A percentile compares a stretch with the other conserved stretches of the same genome.
Evolutionary conservation across 2,888 invertebrate species (phyloP).

Genomic region (Strigamia crassipes): DNA sequence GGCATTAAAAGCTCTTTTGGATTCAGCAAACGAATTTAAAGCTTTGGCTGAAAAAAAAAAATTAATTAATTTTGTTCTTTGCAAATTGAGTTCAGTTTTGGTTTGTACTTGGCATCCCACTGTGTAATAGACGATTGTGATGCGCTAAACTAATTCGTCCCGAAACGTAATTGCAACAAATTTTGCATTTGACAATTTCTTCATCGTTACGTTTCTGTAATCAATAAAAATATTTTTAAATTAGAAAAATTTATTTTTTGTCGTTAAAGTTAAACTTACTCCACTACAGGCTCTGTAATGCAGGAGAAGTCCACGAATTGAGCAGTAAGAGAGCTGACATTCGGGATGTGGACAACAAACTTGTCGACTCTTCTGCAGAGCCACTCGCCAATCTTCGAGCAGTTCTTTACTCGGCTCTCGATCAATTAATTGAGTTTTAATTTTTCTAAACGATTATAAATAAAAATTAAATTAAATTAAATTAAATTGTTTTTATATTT

Average conservation of each 20-base stretch:
- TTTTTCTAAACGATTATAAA: background rate
- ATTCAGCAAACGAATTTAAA: background rate
- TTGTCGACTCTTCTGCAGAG: background rate
- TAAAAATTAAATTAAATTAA: background rate
- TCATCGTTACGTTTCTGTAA: constrained; percentile 7
- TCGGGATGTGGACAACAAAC: constrained; percentile 33
- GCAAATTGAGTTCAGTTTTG: background rate
- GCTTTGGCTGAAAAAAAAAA: constrained; percentile 43
- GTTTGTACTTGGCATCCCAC: constrained; percentile 31
- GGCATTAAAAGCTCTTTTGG: background rate
- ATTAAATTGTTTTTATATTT: background rate
- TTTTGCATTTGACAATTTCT: constrained; percentile 31
- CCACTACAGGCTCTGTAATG: constrained; percentile 33
- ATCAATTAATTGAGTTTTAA: background rate
- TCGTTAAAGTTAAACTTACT: background rate
- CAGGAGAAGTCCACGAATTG: constrained; percentile 17
- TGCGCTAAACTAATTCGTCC: constrained; percentile 41
- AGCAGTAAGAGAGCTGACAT: constrained; percentile 32
- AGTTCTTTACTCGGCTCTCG: constrained; percentile 23
- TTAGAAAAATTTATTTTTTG: background rate
- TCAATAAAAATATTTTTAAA: background rate
- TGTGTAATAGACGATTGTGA: constrained; percentile 43
- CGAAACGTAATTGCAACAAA: constrained; percentile 41
- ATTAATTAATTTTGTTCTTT: background rate
- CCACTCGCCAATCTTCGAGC: background rate